Base-by-base conservation (phyloP, 2,797 vertebrate genomes). In the Capromys pilorides region DNA sequence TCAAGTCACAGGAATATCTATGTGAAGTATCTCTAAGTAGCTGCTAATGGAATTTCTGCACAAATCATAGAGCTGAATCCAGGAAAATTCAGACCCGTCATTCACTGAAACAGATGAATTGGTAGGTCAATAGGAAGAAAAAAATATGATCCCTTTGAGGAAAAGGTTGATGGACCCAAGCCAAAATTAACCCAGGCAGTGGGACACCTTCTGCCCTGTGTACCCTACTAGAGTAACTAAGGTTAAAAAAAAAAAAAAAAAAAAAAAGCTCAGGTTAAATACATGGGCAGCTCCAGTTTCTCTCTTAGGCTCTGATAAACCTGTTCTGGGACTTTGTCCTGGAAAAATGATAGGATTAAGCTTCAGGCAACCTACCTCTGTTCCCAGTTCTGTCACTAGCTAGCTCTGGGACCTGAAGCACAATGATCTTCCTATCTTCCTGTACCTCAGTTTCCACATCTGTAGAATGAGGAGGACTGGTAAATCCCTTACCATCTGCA, bases 371-470 rank as follows among this genome's bases (percentile, higher is more conserved):
- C 80, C 33, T 84, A 45, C 9, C 91, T 95, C 61, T 90, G 3
- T 95, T 90, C 82, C 61, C 31, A 45, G 80, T 10, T 93, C 85
- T 93, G 81, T 26, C 84, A 73, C 90, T 91, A 61, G 83, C 45
- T 39, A 88, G 41, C 28, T 84, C 64, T 90, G 54, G 88, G 82
- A 93, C 87, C 51, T 86, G 83, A 90, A 87, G 41, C 24, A 78
- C 28, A 88, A 90, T 33, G 28, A 62, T 5, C 22, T 84, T 86
- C 89, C 85, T 79, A 62, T 5, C 22, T 84, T 86, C 89, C 85
- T 79, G 10, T 85, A 92, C 71, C 22, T 95, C 83, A 49, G 13
- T 85, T 67, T 82, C 82, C 93, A 93, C 31, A 57, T 39, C 45
- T 95, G 26, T 84, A 80, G 93, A 89, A 92, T 26, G n/a, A n/a